phyloP scores from a whole-genome alignment of 2,888 invertebrate species.

The Leuctra nigra region DNA sequence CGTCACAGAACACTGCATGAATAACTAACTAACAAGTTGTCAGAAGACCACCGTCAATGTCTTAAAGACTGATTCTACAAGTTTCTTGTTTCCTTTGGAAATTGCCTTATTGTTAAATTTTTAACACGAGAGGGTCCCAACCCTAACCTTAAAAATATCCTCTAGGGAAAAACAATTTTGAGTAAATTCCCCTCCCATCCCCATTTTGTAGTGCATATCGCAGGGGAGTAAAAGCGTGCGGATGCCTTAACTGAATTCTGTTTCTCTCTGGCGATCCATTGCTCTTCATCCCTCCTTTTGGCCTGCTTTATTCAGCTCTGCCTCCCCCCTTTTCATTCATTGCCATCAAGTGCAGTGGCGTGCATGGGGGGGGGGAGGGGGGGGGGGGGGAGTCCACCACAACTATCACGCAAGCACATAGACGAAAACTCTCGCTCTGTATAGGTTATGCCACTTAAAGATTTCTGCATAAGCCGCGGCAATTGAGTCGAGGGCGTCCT shows the following conservation, averaged over 20 bases:
- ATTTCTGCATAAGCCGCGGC: not conserved
- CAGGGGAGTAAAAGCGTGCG: constrained; percentile 9
- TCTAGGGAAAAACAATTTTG: constrained; percentile 13
- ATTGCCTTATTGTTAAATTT: constrained; percentile 10
- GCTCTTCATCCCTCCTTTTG: not conserved
- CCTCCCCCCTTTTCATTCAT: constrained; percentile 7
- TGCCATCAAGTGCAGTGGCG: constrained; percentile 8
- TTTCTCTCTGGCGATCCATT: not conserved
- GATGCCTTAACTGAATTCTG: constrained; percentile 11
- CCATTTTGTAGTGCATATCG: constrained; percentile 7
- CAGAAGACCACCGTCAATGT: too few species aligned
- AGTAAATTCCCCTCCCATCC: constrained; percentile 10
- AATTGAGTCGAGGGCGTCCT: not conserved
- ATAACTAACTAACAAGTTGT: too few species aligned
- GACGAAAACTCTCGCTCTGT: not conserved
- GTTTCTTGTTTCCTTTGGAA: constrained; percentile 7
- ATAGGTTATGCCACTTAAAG: constrained; percentile 6
- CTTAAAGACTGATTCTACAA: too few species aligned
- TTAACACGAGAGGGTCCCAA: constrained; percentile 11
- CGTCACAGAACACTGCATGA: too few species aligned
- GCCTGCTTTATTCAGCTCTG: not conserved
- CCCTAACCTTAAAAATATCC: constrained; percentile 6
- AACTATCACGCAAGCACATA: not conserved
- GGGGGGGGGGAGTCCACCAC: not conserved
- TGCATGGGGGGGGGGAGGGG: not conserved